A percentile compares a stretch with the other conserved stretches of the same genome.
phyloP scores from a whole-genome alignment of 2,797 vertebrate species.

The Simalia tracyae region DNA sequence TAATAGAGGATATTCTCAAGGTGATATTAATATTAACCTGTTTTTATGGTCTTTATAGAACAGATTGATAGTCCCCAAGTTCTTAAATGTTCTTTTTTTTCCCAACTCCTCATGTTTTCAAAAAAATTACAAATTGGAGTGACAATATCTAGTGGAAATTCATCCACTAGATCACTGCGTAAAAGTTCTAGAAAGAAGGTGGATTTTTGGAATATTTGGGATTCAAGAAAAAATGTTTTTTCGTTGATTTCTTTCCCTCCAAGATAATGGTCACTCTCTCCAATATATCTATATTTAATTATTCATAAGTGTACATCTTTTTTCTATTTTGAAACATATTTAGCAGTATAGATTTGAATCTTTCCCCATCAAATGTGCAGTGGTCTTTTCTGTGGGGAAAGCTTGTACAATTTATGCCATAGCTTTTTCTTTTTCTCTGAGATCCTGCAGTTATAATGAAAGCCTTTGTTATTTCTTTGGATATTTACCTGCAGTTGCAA shows the following conservation, averaged over 20 bases:
- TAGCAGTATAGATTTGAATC: background rate
- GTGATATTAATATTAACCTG: background rate
- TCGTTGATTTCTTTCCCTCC: background rate
- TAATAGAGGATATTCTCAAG: background rate
- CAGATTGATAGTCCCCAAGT: background rate
- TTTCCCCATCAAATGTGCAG: background rate
- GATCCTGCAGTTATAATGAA: background rate
- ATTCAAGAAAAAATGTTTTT: background rate
- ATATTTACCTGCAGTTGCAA: background rate
- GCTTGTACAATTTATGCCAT: background rate
- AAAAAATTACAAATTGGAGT: background rate
- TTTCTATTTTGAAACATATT: background rate
- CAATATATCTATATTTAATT: background rate
- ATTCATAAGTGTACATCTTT: background rate
- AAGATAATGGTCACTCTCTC: background rate
- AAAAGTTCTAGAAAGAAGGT: background rate
- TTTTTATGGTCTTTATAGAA: background rate
- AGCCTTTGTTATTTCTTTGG: background rate
- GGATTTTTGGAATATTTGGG: background rate
- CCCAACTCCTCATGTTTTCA: background rate
- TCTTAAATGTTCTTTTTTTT: background rate
- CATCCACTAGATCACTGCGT: background rate
- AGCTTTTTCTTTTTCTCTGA: background rate
- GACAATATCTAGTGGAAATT: background rate
- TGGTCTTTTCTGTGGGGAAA: background rate